phyloP scores from a whole-genome alignment of 2,888 invertebrate genomes.

The Ectemnius cavifrons region DNA sequence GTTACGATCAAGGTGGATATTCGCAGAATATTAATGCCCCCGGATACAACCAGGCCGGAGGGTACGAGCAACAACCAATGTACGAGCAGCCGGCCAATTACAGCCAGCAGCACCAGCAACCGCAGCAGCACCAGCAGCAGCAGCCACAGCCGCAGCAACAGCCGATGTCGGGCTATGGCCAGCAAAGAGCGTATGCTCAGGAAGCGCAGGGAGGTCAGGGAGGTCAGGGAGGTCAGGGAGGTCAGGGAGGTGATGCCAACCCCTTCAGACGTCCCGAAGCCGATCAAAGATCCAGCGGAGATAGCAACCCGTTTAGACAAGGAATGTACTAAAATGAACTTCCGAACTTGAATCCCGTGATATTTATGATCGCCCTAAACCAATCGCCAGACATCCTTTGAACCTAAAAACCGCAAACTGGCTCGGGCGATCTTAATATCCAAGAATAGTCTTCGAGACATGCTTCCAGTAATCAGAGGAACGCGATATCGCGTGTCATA shows the following conservation, averaged over 20 bases:
- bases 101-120: constrained; percentile 40
- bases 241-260: constrained; percentile 72
- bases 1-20: constrained; percentile 72
- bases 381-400: constrained; percentile 4
- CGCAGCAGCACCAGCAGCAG: not conserved
- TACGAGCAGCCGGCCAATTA: constrained; percentile 51
- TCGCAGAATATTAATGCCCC: constrained; percentile 62
- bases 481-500: constrained; percentile 19
- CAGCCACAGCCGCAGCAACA: not conserved
- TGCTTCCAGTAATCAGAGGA: constrained; percentile 73
- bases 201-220: not conserved
- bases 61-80: constrained; percentile 51
- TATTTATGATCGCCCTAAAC: constrained; percentile 24
- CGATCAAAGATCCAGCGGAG: constrained; percentile 78
- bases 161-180: not conserved
- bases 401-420: not conserved
- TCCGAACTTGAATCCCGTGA: not conserved
- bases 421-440: constrained; percentile 21
- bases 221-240: constrained; percentile 34
- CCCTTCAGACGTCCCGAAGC: constrained; percentile 79
- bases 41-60: constrained; percentile 52
- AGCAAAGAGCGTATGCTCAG: not conserved
- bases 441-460: constrained; percentile 73
- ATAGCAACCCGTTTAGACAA: constrained; percentile 90
- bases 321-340: constrained; percentile 80